A percentile compares a stretch with the other conserved stretches of the same genome.
These are phyloP conservation scores for Branchipolynoe longqiensis DNA, from an alignment of 2,888 invertebrate species.

Conservation along the genomic window DNA sequence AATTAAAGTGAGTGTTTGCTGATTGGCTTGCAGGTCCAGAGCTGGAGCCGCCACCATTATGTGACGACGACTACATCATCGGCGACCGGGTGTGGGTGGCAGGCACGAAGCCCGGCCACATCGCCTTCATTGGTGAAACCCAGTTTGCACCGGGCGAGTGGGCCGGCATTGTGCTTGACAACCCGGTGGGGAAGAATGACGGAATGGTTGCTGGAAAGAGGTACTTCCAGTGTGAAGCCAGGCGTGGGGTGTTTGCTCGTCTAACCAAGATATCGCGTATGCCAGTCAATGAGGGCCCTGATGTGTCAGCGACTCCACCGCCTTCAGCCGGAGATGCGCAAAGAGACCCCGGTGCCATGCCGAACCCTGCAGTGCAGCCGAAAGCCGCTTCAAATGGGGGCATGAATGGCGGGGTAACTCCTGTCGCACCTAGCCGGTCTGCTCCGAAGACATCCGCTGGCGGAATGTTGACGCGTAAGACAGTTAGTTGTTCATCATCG, in stretches of 20 bases:
- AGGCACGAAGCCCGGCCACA: constrained; percentile 80
- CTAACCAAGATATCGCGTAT: constrained; percentile 87
- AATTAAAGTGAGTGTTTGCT: neutral
- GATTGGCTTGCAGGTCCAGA: constrained; percentile 72
- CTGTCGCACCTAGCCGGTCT: constrained; percentile 5
- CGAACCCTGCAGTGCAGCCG: neutral
- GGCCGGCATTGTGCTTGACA: constrained; percentile 81
- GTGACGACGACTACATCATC: constrained; percentile 96
- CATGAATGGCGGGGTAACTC: neutral
- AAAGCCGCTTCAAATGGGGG: constrained; percentile 41
- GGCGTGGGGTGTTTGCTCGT: constrained; percentile 81
- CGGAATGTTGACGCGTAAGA: neutral
- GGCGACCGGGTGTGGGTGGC: constrained; percentile 93
- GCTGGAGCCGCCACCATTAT: constrained; percentile 64
- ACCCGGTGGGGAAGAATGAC: constrained; percentile 81
- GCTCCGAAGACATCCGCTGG: neutral
- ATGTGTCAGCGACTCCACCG: constrained; percentile 38
- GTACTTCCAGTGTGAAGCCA: constrained; percentile 82
- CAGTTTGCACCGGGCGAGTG: constrained; percentile 81
- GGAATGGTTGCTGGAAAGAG: constrained; percentile 80
- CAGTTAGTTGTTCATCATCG: constrained; percentile 33
- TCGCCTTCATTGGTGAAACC: constrained; percentile 81
- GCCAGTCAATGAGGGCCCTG: constrained; percentile 3
- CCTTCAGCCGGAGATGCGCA: neutral
- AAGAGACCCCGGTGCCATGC: neutral